These are phyloP conservation scores for Hybos culiciformis DNA, from an alignment of 2,888 invertebrate species.

Conservation along the genomic window DNA sequence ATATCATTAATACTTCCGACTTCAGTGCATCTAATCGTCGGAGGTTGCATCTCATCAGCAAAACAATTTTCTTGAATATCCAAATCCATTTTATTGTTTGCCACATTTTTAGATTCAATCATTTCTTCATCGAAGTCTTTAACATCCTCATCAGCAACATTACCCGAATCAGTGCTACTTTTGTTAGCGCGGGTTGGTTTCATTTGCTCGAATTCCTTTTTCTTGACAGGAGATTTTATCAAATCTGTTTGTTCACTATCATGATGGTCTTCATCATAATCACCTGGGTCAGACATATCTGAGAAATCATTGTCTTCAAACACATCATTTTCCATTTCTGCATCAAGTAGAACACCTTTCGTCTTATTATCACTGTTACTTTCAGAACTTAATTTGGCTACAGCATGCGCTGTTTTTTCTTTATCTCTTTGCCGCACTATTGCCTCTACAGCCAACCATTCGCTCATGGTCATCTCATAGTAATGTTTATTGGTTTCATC, in stretches of 20 bases:
- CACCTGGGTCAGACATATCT: conserved; percentile 39
- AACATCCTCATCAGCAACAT: conserved; percentile 34
- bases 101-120: conserved; percentile 19
- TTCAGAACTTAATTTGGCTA: conserved; percentile 71
- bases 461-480: conserved; percentile 85
- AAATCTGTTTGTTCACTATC: neutral
- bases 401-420: conserved; percentile 70
- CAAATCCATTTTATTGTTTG: conserved; percentile 21
- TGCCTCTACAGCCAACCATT: conserved; percentile 90
- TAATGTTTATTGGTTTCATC: conserved; percentile 55
- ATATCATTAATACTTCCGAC: neutral
- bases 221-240: neutral
- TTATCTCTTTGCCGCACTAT: conserved; percentile 72
- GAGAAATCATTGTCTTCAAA: conserved; percentile 42
- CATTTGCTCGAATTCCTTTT: conserved; percentile 12
- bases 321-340: conserved; percentile 41
- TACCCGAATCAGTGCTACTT: conserved; percentile 34
- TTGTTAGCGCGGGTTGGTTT: conserved; percentile 32
- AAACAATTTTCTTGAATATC: conserved; percentile 28
- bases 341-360: conserved; percentile 42
- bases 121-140: conserved; percentile 28
- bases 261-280: conserved; percentile 25
- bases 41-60: conserved; percentile 16
- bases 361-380: conserved; percentile 45
- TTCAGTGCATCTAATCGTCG: neutral